Percentiles rank a stretch among this genome's conserved stretches.
phyloP scores from a whole-genome alignment of 2,888 invertebrate species.

The Pyrrhia umbra region DNA sequence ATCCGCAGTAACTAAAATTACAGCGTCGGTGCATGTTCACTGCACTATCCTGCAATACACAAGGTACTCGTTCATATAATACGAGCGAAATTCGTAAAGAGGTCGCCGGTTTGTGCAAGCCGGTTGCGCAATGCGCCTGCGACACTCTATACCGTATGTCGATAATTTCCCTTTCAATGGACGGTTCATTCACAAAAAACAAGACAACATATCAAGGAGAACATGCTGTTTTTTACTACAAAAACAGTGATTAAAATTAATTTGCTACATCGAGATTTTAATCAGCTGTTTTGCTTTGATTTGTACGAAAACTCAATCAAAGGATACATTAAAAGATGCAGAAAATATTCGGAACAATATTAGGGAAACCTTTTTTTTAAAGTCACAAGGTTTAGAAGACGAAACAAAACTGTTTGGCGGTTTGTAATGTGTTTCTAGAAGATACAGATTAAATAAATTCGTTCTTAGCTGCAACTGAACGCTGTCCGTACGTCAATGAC shows the following conservation, averaged over 20 bases:
- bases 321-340: too few species aligned
- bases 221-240: conserved; percentile 41
- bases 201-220: conserved; percentile 50
- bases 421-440: too few species aligned
- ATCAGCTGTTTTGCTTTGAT: conserved; percentile 18
- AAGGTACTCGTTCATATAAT: conserved; percentile 41
- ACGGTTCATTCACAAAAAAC: conserved; percentile 65
- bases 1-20: conserved; percentile 30
- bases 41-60: conserved; percentile 19
- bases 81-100: conserved; percentile 60
- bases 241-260: conserved; percentile 32
- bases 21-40: conserved; percentile 12
- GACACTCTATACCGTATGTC: conserved; percentile 59
- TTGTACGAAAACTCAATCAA: conserved; percentile 8
- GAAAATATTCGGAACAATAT: too few species aligned
- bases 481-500: conserved; percentile 29
- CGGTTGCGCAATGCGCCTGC: conserved; percentile 66
- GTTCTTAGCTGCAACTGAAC: not conserved
- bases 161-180: conserved; percentile 71
- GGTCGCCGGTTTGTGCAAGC: conserved; percentile 64
- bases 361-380: not conserved
- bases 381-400: too few species aligned
- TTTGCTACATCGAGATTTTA: conserved; percentile 16
- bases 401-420: too few species aligned
- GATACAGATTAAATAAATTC: conserved; percentile 2